phyloP scores from a whole-genome alignment of 2,888 invertebrate genomes.

The Hydrotaea diabolus region DNA sequence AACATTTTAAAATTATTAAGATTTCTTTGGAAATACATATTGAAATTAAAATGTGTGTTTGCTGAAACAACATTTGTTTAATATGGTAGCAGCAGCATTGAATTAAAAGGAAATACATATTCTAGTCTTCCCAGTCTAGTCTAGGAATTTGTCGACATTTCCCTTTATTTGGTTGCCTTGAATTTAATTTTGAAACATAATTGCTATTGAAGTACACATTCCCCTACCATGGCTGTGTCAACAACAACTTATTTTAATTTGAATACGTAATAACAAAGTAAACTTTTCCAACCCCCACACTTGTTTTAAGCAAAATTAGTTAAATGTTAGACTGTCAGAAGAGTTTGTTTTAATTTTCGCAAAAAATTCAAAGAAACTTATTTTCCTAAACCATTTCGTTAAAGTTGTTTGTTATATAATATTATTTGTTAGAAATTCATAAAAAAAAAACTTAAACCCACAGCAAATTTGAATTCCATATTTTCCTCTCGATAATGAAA shows the following conservation, averaged over 20 bases:
- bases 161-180: too few species aligned
- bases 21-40: too few species aligned
- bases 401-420: background rate
- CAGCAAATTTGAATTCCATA: background rate
- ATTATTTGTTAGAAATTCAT: background rate
- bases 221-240: background rate
- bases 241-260: background rate
- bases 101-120: too few species aligned
- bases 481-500: background rate
- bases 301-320: background rate
- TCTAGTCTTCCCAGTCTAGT: too few species aligned
- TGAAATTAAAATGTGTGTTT: too few species aligned
- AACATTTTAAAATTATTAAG: too few species aligned
- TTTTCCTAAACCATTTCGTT: background rate
- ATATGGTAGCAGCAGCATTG: too few species aligned
- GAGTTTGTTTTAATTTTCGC: background rate
- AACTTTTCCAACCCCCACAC: background rate
- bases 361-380: background rate
- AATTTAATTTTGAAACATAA: background rate
- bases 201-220: background rate
- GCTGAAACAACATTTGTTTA: too few species aligned
- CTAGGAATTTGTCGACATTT: too few species aligned
- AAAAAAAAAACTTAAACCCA: background rate
- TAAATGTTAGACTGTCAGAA: background rate
- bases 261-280: slow-evolving; percentile 1